Conservation (phyloP, 2,113 vertebrate species). For the Melanocharis versteri region DNA sequence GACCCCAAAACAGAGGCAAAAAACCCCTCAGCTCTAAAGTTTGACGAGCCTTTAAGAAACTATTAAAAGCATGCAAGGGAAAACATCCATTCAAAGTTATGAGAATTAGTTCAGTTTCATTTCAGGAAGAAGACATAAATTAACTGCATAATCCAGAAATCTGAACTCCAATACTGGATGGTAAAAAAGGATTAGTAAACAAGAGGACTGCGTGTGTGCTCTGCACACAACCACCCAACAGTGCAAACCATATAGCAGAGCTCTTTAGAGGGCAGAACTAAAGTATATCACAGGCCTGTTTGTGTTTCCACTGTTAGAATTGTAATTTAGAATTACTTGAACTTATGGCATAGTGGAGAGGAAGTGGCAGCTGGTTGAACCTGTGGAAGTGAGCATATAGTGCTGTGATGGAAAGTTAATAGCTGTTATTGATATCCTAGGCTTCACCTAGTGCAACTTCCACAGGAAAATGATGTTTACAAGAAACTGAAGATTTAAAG, state of each 20-base stretch:
- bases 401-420: not conserved
- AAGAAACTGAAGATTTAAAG: not conserved
- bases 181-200: not conserved
- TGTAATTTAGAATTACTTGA: not conserved
- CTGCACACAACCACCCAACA: not conserved
- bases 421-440: not conserved
- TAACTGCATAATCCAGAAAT: not conserved
- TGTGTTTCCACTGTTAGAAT: not conserved
- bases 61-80: not conserved
- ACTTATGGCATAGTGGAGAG: rapidly evolving
- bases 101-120: not conserved
- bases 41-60: not conserved
- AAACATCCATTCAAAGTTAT: not conserved
- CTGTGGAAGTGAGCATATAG: not conserved
- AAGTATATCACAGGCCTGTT: not conserved
- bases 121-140: not conserved
- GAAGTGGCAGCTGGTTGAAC: not conserved
- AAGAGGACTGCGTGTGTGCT: not conserved
- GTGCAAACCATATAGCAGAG: not conserved
- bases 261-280: not conserved
- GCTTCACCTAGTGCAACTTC: not conserved
- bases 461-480: not conserved
- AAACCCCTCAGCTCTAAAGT: rapidly evolving
- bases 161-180: not conserved
- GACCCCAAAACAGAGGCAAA: not conserved